A percentile compares a stretch with the other conserved stretches of the same genome.
phyloP scores from a whole-genome alignment of 2,113 vertebrate genomes.

The Brachyhypopomus gauderio region DNA sequence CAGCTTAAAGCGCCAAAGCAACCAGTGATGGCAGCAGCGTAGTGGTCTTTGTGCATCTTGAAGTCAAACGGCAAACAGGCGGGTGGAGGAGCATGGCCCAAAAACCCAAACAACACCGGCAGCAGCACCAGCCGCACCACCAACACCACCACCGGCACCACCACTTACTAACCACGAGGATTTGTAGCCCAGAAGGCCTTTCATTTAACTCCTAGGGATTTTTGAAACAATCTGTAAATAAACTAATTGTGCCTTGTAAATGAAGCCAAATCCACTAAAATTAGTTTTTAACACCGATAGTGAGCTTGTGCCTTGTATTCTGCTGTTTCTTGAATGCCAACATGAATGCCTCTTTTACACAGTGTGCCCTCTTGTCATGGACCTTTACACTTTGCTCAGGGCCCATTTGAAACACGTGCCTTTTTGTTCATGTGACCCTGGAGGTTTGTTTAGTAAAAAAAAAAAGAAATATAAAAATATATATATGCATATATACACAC shows the following conservation, averaged over 20 bases:
- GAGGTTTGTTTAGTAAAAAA: constrained; percentile 37
- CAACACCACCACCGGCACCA: constrained; percentile 73
- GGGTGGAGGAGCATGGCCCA: constrained; percentile 73
- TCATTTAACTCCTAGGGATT: constrained; percentile 75
- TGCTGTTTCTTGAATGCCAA: constrained; percentile 82
- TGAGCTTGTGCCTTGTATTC: constrained; percentile 83
- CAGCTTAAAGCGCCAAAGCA: constrained; percentile 75
- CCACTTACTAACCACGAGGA: constrained; percentile 83
- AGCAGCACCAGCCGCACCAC: not conserved
- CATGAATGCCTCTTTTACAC: constrained; percentile 57
- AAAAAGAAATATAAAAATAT: not conserved
- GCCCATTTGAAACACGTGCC: constrained; percentile 64
- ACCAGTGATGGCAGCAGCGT: constrained; percentile 69
- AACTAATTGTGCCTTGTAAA: constrained; percentile 93
- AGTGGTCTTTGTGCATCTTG: constrained; percentile 80
- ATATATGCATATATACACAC: too few species aligned
- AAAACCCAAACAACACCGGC: constrained; percentile 36
- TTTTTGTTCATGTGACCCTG: constrained; percentile 68
- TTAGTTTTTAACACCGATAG: constrained; percentile 79
- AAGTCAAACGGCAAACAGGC: constrained; percentile 72
- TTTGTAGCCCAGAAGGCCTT: constrained; percentile 65
- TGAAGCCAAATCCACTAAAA: constrained; percentile 81
- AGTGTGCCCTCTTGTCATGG: constrained; percentile 57
- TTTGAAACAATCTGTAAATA: constrained; percentile 81
- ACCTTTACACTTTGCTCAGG: constrained; percentile 70